Conservation (phyloP, 2,113 vertebrate species). For the Cyanoramphus novaezelandiae region DNA sequence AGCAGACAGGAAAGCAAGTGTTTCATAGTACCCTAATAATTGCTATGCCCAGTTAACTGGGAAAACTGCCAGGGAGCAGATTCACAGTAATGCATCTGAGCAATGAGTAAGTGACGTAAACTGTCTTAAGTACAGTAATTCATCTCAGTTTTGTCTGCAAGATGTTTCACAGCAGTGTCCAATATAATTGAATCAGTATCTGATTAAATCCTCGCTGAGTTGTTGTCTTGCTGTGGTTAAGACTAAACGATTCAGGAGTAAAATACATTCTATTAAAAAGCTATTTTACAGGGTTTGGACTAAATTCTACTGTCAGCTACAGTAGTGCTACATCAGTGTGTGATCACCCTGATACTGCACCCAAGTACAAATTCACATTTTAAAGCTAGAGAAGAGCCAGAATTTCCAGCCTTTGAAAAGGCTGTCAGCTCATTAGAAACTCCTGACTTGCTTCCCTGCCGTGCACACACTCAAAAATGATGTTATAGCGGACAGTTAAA, state of each 20-base stretch:
- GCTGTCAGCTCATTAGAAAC: not conserved
- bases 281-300: not conserved
- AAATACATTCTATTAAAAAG: not conserved
- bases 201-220: not conserved
- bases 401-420: not conserved
- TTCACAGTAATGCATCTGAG: not conserved
- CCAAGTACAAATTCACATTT: not conserved
- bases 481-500: not conserved
- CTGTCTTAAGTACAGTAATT: not conserved
- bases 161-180: not conserved
- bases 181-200: not conserved
- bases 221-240: not conserved
- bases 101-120: slow-evolving; percentile 27
- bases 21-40: not conserved
- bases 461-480: not conserved
- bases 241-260: not conserved
- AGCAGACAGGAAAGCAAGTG: not conserved
- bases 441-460: not conserved
- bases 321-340: not conserved
- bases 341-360: not conserved
- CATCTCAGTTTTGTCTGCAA: slow-evolving; percentile 3
- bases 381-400: not conserved
- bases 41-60: not conserved
- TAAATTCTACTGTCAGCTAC: not conserved
- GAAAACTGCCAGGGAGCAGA: slow-evolving; percentile 7